Base-by-base conservation (phyloP, 2,888 invertebrate genomes). In the Hypomecis atomaria region DNA sequence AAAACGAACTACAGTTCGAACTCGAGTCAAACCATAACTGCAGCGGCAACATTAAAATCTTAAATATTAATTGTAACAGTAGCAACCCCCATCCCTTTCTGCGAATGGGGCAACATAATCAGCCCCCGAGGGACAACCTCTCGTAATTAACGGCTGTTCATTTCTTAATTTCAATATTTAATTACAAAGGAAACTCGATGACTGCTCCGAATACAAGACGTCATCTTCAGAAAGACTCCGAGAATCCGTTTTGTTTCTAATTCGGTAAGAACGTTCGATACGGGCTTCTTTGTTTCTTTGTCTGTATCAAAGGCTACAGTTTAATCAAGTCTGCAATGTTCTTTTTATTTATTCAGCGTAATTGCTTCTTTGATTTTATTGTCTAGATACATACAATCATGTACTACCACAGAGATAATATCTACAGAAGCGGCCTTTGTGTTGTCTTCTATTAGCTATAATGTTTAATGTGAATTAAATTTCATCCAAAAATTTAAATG, bases 121-220 rank as follows among this genome's bases (percentile, higher is more conserved):
- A 90, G 88, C 89, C 93, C 93, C 78, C 90, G 74, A 90, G 93
- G 92, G 93, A 93, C 93, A 91, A 88, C 87, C 92, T 89, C 90
- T 85, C 86, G 89, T 93, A 93, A 93, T 93, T 93, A 93, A 92
- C 90, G 92, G 90, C 92, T 93, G 93, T 92, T 93, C 92, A 93
- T 93, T 93, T 93, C 93, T 93, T 93, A 93, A 93, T 93, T 93
- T 93, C 92, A 93, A 93, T 93, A 93, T 93, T 93, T 93, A 93
- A 93, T 93, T 93, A 93, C 92, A 91, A 92, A 92, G 92, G 92
- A 92, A 92, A 92, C 91, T 90, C 92, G 89, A 92, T 81, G 90
- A 92, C 86, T 92, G 90, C 88, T 82, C 69, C 77, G 78, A 82
- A 87, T 77, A 81, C 81, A 87, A 90, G 89, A 92, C 92, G 92